Evolutionary conservation across 2,888 invertebrate genomes (phyloP), one percentile per base, ranked within the genome.

Genomic region (Rhorus exstirpatorius): DNA sequence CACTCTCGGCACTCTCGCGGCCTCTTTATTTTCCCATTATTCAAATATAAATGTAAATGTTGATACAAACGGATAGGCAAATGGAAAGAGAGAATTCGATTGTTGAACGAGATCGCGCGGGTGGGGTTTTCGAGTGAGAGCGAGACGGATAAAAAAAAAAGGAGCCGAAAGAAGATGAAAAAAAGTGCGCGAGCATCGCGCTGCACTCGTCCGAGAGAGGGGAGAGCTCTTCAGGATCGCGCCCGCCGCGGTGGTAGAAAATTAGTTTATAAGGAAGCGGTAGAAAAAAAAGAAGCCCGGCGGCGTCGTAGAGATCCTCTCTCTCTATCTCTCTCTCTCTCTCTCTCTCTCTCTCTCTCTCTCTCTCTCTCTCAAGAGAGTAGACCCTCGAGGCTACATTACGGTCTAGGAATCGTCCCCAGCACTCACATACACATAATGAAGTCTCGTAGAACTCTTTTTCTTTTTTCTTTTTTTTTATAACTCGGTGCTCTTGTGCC

Each of bases 1-100:
- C 26, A 61, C 46, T 31, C 49, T 24, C 63, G 60, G 65, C 78
- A 76, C 79, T 79, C 77, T 55, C 79, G 38, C 76, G 72, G 76
- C 87, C 90, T 92, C 91, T 93, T 92, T 92, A 91, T 91, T 92
- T 92, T 89, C 89, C 92, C 92, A 93, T 93, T 93, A 93, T 93
- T 93, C 93, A 93, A 93, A 93, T 93, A 92, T 93, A 92, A 93
- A 93, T 93, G 93, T 93, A 93, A 93, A 93, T 93, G 93, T 93
- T 93, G 93, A 92, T 93, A 93, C 92, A 93, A 93, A 93, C 91
- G 92, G 91, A 93, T 92, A 92, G 93, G 92, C 91, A 92, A 91
- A 92, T 91, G 91, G 91, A 92, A 90, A 91, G 92, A 92, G 92
- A 92, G 92, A 92, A 92, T 93, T 92, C 90, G 92, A 93, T 92